Base-by-base conservation (phyloP, 1,140 invertebrate species). In the Bombus impatiens region DNA sequence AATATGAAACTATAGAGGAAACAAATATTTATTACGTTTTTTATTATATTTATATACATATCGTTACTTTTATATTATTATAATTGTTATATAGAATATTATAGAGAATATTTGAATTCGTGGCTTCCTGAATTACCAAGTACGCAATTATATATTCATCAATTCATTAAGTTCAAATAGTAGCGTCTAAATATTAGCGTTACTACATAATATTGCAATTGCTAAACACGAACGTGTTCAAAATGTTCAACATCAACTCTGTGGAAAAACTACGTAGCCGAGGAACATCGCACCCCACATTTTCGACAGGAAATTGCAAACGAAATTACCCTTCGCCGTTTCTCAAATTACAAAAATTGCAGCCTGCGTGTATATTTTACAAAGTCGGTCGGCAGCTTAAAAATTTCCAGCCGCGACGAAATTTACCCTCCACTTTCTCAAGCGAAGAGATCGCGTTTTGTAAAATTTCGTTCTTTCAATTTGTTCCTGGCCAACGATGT, bases 401-500 rank as follows among this genome's bases (percentile, higher is more conserved):
- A 44, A 74, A 74, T 47, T 47, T n/a, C 28, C 22, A 13, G 42
- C 4, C 18, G 18, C n/a, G 8, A 18, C 22, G 74, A 76, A 75
- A 53, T 75, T 75, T 44, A 44, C 13, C 71, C 18, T 22, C 8
- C 28, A 10, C n/a, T 42, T 6, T 22, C 25, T 13, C 0, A 74
- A 44, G 32, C 42, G 32, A 75, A 53, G 44, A 35, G 22, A 74
- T 44, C 13, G 71, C 42, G 71, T 74, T 74, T 44, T 32, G 44
- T 44, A 32, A 74, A 74, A 74, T 32, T 44, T 44, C 15, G 42
- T 32, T 32, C 71, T 35, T 75, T 35, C 74, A 75, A 75, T 75
- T 75, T 75, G 74, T 75, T 42, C 42, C 25, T 5, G 71, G 42
- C 28, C n/a, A 32, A 74, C 15, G 42, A 35, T 37, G 37, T 22